Evolutionary conservation across 1,140 invertebrate genomes (phyloP).

Genomic region (Sweltsa coloradensis): DNA sequence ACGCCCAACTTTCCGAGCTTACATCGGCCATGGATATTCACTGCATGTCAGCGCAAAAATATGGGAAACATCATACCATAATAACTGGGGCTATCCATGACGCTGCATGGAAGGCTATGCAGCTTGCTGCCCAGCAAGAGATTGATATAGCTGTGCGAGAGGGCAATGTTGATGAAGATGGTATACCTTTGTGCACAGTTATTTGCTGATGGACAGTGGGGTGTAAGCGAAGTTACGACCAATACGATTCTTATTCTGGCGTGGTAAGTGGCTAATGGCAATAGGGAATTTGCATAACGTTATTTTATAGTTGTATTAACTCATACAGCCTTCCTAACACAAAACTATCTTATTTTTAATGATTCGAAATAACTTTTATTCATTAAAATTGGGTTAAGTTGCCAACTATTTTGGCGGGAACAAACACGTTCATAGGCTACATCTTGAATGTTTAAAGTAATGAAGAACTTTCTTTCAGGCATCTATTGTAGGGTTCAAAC

Average conservation of each 20-base stretch:
- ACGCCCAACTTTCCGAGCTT: not conserved
- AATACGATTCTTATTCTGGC: slow-evolving; percentile 21
- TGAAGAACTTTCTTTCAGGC: slow-evolving; percentile 10
- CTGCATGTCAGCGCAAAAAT: not conserved
- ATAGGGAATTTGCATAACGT: no score
- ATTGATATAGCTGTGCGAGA: slow-evolving; percentile 3
- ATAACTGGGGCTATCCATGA: not conserved
- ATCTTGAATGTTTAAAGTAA: no score
- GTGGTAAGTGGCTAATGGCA: no score
- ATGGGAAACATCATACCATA: not conserved
- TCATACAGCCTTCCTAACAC: no score
- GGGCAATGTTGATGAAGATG: slow-evolving; percentile 20
- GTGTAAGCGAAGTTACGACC: slow-evolving; percentile 23
- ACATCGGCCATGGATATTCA: not conserved
- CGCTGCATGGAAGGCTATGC: not conserved
- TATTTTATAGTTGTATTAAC: no score
- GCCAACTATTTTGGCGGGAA: no score
- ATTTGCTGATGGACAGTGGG: slow-evolving; percentile 24
- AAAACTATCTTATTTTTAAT: no score
- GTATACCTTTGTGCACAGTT: slow-evolving; percentile 23
- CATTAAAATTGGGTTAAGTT: no score
- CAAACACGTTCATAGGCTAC: no score
- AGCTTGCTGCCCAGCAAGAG: not conserved
- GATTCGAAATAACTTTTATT: not conserved
- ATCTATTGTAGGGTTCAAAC: slow-evolving; percentile 26